A percentile compares a stretch with the other conserved stretches of the same genome.
phyloP scores from a whole-genome alignment of 2,113 vertebrate species.

The Oophaga pumilio region DNA sequence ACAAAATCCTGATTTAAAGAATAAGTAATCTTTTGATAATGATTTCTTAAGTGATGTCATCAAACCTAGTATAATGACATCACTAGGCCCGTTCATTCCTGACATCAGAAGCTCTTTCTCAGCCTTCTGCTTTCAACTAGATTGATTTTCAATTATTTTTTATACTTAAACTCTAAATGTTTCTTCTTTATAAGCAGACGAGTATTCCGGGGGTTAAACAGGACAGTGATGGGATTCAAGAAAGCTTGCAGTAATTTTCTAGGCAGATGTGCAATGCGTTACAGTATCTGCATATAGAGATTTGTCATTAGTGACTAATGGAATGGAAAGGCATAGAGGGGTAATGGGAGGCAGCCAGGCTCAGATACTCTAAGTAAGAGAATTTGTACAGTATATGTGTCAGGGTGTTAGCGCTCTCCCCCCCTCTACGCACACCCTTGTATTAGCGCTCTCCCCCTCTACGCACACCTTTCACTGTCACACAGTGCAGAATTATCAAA shows the following conservation, averaged over 20 bases:
- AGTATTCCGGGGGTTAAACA: conserved; percentile 2
- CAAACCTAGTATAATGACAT: not conserved
- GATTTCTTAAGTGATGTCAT: not conserved
- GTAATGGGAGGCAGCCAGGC: conserved; percentile 36
- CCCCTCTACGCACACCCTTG: no score
- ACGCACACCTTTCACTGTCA: no score
- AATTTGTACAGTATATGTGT: conserved; percentile 13
- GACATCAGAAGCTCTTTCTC: not conserved
- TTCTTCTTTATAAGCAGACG: not conserved
- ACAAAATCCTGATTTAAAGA: no score
- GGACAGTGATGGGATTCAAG: conserved; percentile 14
- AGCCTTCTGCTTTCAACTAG: not conserved
- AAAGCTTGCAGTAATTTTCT: conserved; percentile 36
- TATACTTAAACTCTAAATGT: not conserved
- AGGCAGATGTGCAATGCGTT: conserved; percentile 31
- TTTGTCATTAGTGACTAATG: conserved; percentile 38
- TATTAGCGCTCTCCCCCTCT: no score
- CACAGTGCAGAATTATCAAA: not conserved
- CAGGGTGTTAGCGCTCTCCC: conserved; percentile 7
- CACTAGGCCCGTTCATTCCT: not conserved
- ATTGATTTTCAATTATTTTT: not conserved
- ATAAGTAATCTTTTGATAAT: no score
- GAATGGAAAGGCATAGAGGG: conserved; percentile 18
- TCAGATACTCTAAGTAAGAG: conserved; percentile 8
- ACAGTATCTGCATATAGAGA: conserved; percentile 28